Conservation (phyloP, 2,797 vertebrate genomes). For the Bradypus variegatus region DNA sequence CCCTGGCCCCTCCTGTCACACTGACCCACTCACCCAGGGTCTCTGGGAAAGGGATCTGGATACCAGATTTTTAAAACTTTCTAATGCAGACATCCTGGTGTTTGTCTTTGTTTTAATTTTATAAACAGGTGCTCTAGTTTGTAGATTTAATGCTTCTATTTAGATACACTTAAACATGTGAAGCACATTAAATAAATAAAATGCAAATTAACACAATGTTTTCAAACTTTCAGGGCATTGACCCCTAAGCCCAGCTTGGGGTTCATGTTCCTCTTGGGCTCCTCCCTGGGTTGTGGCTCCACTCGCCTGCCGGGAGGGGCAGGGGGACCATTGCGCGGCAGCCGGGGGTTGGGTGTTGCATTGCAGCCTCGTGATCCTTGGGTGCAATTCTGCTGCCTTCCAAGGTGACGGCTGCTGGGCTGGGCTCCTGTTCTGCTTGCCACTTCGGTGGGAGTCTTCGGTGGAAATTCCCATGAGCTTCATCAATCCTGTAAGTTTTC, state of each 20-base stretch:
- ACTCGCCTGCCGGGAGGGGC: too few species aligned
- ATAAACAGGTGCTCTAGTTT: background rate
- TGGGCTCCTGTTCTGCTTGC: too few species aligned
- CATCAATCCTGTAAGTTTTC: rapidly evolving
- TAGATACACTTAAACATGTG: background rate
- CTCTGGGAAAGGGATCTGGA: background rate
- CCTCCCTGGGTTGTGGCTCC: background rate
- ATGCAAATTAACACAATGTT: background rate
- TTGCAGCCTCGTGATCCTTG: background rate
- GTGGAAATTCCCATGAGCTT: background rate
- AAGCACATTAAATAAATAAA: background rate
- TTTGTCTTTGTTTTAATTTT: background rate
- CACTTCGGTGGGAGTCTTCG: too few species aligned
- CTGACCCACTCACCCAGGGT: too few species aligned
- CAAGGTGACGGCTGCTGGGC: too few species aligned
- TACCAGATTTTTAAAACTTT: too few species aligned
- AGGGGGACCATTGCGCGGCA: rapidly evolving
- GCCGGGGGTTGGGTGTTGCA: too few species aligned
- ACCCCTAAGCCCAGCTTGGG: too few species aligned
- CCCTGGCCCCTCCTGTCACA: background rate
- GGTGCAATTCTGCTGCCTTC: too few species aligned
- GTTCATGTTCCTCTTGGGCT: background rate
- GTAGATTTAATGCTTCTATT: too few species aligned
- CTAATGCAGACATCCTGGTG: background rate
- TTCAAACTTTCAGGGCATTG: too few species aligned